phyloP scores from a whole-genome alignment of 2,113 vertebrate genomes.

The Theropithecus gelada region DNA sequence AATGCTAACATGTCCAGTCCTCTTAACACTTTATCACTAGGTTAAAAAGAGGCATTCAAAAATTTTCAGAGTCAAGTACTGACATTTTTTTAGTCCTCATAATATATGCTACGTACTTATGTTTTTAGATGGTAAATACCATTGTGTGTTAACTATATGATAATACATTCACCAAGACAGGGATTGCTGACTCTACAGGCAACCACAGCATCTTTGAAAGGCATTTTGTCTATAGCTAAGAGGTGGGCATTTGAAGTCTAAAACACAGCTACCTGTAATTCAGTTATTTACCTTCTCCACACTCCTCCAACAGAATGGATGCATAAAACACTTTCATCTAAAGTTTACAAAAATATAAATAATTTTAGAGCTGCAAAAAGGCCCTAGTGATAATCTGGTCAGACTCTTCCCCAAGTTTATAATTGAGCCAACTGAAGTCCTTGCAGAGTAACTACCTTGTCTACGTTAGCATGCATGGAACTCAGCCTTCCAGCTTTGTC shows the following conservation, averaged over 20 bases:
- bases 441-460: neutral
- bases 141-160: neutral
- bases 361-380: neutral
- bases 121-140: neutral
- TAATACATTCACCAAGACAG: neutral
- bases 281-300: neutral
- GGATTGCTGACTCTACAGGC: neutral
- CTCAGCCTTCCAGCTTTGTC: neutral
- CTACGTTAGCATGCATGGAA: neutral
- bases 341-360: slow-evolving; percentile 37
- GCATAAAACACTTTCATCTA: neutral
- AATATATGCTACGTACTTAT: neutral
- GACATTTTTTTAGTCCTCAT: neutral
- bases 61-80: neutral
- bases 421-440: neutral
- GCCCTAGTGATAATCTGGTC: neutral
- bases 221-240: neutral
- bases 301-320: neutral
- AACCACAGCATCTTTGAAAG: neutral
- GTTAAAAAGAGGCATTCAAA: slow-evolving; percentile 1
- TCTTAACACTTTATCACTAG: neutral
- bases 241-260: neutral
- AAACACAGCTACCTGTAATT: neutral
- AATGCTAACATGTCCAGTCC: neutral
- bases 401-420: neutral